Evolutionary conservation across 1,140 invertebrate species (phyloP).

Genomic region (Drosophila lacertosa): DNA sequence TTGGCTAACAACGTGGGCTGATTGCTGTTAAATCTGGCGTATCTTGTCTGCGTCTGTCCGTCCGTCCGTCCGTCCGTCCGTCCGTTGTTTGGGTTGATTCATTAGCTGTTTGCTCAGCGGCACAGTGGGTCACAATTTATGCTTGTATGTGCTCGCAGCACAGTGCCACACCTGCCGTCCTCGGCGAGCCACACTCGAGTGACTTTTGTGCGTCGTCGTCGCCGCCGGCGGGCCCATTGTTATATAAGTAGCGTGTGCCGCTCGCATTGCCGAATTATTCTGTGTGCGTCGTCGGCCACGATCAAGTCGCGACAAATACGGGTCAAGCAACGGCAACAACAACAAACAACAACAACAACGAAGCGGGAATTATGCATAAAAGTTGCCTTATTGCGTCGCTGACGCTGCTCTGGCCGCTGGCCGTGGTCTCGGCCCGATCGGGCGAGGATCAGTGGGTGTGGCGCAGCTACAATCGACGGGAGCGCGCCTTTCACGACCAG

Average conservation of each 20-base stretch:
- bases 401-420: slow-evolving; percentile 36
- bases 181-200: slow-evolving; percentile 61
- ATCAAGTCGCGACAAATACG: slow-evolving; percentile 46
- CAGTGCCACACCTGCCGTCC: slow-evolving; percentile 56
- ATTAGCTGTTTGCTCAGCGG: slow-evolving; percentile 37
- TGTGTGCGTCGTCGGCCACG: slow-evolving; percentile 36
- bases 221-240: slow-evolving; percentile 43
- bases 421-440: slow-evolving; percentile 27
- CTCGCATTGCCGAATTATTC: slow-evolving; percentile 67
- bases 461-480: slow-evolving; percentile 45
- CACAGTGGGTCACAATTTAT: slow-evolving; percentile 14
- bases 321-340: no score
- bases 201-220: slow-evolving; percentile 53
- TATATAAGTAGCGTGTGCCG: slow-evolving; percentile 80
- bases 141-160: neutral
- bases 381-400: slow-evolving; percentile 62
- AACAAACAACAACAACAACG: no score
- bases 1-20: slow-evolving; percentile 16
- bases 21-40: slow-evolving; percentile 46
- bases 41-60: slow-evolving; percentile 25
- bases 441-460: slow-evolving; percentile 65
- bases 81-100: slow-evolving; percentile 65
- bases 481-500: slow-evolving; percentile 62
- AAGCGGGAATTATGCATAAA: slow-evolving; percentile 30
- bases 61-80: slow-evolving; percentile 27